Conservation (phyloP, 2,797 vertebrate species). For the Chloroceryle amazona region DNA sequence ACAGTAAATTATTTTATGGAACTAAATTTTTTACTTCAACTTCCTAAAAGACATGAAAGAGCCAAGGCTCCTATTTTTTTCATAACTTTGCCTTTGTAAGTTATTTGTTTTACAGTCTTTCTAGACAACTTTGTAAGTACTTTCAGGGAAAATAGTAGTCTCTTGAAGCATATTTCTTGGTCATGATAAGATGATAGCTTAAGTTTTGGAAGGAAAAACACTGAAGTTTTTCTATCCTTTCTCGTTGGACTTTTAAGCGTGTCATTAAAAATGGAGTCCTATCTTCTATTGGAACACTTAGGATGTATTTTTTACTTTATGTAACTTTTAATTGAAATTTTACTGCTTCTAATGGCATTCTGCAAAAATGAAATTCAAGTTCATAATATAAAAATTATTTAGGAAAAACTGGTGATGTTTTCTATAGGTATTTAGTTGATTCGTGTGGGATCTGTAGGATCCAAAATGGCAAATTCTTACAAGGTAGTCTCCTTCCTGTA, state of each 20-base stretch:
- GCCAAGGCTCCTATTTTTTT: not conserved
- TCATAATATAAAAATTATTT: not conserved
- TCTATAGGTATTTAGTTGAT: not conserved
- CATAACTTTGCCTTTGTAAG: not conserved
- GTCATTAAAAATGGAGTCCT: not conserved
- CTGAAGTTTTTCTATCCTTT: not conserved
- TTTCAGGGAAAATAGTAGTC: not conserved
- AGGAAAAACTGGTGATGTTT: not conserved
- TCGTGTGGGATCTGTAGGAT: not conserved
- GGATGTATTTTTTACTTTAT: not conserved
- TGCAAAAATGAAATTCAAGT: not conserved
- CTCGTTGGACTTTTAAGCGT: not conserved
- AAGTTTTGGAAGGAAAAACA: not conserved
- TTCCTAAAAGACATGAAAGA: not conserved
- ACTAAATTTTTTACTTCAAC: not conserved
- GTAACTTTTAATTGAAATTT: not conserved
- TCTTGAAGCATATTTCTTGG: not conserved
- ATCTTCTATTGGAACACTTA: not conserved
- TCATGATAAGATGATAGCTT: not conserved
- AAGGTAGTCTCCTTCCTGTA: not conserved
- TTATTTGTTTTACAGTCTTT: not conserved
- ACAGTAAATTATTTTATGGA: not conserved
- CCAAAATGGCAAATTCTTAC: not conserved
- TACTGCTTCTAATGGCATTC: not conserved
- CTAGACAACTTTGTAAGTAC: not conserved